Base-by-base conservation (phyloP, 2,888 invertebrate genomes). In the Melinopterus prodromus region DNA sequence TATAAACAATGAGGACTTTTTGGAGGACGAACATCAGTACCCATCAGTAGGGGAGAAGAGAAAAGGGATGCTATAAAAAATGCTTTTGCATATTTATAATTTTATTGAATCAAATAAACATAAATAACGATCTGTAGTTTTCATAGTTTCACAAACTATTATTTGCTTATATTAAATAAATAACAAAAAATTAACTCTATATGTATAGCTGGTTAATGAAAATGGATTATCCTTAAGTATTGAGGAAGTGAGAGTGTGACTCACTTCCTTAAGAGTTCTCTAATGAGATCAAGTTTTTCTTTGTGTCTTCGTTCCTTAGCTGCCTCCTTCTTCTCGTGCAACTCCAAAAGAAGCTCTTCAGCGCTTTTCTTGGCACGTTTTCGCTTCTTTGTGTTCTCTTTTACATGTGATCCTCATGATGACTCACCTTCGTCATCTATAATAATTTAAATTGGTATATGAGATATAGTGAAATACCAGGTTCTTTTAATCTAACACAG, bases 1-100 rank as follows among this genome's bases (percentile, higher is more conserved):
- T 78, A 84, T 85, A 14, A 80, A 82, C 12, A 71, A 80, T 69
- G 77, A 84, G 70, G 85, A 86, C 77, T 71, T 80, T 16, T 35
- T 80, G 12, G 80, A 81, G 15, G 76, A 69, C 14, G 53, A 2
- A 53, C 53, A 53, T 12, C 9, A 9, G 2, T 7, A 53, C 53
- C 26, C 26, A 2, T 2, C 26, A 3, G 53, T 3, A 53, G 12
- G 53, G 53, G 53, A 53, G 53, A 53, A 53, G 53, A 53, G 53
- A 53, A 53, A 53, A 53, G 53, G 12, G 71, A 71, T n/a, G n/a
- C n/a, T 15, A 71, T 71, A 16, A 71, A 3, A n/a, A 71, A 71
- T 26, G 15, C 15, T 71, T 71, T 71, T 16, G 71, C 6, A 7
- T 71, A 71, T 71, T 71, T 71, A 71, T 71, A 71, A 71, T 16